Evolutionary conservation across 2,113 vertebrate species (phyloP), one percentile per base, ranked within the genome.

Genomic region (Apeltes quadracus): DNA sequence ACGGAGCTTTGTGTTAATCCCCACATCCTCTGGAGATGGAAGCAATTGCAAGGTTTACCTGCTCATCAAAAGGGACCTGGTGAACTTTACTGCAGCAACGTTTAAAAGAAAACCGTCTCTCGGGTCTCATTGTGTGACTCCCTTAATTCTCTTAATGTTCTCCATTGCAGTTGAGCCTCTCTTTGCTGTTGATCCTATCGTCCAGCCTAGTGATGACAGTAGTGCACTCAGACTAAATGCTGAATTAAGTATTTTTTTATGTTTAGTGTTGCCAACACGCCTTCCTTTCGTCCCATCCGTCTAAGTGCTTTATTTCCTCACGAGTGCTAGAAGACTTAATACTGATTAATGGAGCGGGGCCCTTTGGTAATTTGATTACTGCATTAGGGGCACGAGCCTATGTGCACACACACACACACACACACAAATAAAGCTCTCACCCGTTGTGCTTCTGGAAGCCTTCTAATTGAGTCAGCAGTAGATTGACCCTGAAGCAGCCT

Each of bases 1-100:
- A 72, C 27, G n/a, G 46, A 63, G 79, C 72, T 79, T 84, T 75
- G 71, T 86, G 81, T 83, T 84, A 88, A 87, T 81, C 65, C 82
- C 27, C 63, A 66, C 63, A 62, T 78, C 54, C 83, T 81, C 64
- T 79, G 72, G 55, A 80, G 63, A 74, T 56, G 48, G 77, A 56
- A 55, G 55, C 79, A 75, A 58, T 73, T 82, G 56, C 29, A 25
- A 16, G 32, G 10, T 77, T 86, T 76, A 50, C 48, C 51, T 72
- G 63, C 74, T 79, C 56, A 67, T 69, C 36, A 46, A 57, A 77
- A 65, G 39, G 61, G 36, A 22, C 55, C 50, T 16, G 32, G 34
- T 69, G 25, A 44, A 53, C 48, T 73, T 63, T 2, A 50, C 36
- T 38, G 46, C 7, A 46, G 22, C 34, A 36, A 7, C 23, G 61